Base-by-base conservation (phyloP, 2,113 vertebrate species). In the Nerophis lumbriciformis region DNA sequence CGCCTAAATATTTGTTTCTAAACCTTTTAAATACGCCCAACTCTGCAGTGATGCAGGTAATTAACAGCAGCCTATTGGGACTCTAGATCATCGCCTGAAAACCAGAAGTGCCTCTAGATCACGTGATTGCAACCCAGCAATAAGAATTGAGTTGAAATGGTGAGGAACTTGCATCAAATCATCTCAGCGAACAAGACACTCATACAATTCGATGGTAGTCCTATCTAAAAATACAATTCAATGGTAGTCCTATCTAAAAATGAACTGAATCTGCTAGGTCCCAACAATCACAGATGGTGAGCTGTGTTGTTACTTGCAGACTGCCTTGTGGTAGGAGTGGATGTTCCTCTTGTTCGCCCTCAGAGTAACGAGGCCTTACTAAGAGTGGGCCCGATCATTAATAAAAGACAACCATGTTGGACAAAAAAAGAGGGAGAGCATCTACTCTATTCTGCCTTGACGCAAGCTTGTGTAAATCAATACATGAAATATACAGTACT, bases 321-420 rank as follows among this genome's bases (percentile, higher is more conserved):
- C 79, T 74, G 70, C 58, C n/a, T 45, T 60, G 59, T 68, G 72
- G 51, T 69, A 73, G 63, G 56, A 78, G 63, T 65, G 47, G 51
- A 65, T 53, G 66, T 72, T 64, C 72, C 66, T 68, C 51, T 75
- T 21, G 45, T 71, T 76, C 73, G 12, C 54, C 48, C 68, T 16
- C 57, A 60, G 61, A 77, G 59, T 64, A 81, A 83, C 75, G 73
- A 75, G 62, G 55, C 74, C 66, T 28, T 28, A 28, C 28, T 61
- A 10, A 59, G 69, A 74, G 64, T 66, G 75, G 48, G 67, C 56
- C 11, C 63, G 52, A 69, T 65, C 57, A 62, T 59, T 51, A 48
- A 63, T 42, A 35, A 47, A 61, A 45, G 8, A 54, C 53, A 55
- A 48, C 10, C 28, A 21, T 8, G 3, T 4, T 21, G 45, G 42